Evolutionary conservation across 2,113 vertebrate species (phyloP).

Genomic region (Motacilla alba): DNA sequence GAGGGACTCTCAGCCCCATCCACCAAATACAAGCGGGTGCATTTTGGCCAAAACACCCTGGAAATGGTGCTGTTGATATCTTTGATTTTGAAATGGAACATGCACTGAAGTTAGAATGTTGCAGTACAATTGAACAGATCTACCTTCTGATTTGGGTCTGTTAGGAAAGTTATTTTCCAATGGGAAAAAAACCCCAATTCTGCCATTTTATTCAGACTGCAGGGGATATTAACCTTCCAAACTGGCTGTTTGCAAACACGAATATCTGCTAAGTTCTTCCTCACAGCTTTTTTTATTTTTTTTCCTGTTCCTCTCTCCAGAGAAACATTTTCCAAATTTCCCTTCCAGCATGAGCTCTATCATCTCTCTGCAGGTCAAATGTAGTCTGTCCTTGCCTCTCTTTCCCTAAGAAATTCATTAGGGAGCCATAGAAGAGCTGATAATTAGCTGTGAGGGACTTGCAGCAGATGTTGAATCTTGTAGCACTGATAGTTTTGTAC

Average conservation of each 20-base stretch:
- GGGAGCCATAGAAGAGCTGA: neutral
- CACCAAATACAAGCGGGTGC: neutral
- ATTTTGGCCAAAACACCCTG: neutral
- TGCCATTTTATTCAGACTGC: neutral
- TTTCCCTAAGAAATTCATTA: neutral
- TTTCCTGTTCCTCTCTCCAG: neutral
- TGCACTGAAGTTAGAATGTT: neutral
- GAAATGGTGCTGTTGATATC: neutral
- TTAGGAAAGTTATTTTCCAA: neutral
- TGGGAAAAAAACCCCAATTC: neutral
- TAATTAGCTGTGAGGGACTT: neutral
- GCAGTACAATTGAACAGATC: neutral
- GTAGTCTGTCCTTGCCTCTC: neutral
- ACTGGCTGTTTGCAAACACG: neutral
- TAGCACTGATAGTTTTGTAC: neutral
- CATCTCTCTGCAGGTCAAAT: neutral
- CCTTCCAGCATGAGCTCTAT: neutral
- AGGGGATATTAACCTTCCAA: neutral
- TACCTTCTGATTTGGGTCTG: neutral
- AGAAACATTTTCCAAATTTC: neutral
- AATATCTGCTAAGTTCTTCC: neutral
- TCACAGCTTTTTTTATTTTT: neutral
- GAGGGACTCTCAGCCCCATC: neutral
- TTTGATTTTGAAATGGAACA: neutral
- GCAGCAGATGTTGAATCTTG: neutral